Conservation (phyloP, 2,888 invertebrate genomes). For the Eupithecia tripunctaria region DNA sequence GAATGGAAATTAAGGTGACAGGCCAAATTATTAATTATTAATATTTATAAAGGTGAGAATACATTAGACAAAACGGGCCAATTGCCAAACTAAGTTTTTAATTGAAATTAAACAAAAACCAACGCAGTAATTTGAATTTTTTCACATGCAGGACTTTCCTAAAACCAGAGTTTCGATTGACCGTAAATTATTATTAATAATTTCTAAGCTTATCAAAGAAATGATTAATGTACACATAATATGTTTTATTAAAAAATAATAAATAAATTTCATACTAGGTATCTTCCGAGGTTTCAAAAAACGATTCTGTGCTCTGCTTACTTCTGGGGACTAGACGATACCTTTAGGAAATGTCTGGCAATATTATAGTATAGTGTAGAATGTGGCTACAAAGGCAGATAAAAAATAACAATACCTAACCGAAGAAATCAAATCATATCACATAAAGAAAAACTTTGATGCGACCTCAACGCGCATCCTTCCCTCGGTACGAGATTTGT, state of each 20-base stretch:
- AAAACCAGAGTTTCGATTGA: neutral
- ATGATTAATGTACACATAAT: neutral
- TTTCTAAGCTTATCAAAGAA: neutral
- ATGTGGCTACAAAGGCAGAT: neutral
- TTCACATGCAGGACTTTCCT: neutral
- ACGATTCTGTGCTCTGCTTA: neutral
- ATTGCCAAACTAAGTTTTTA: neutral
- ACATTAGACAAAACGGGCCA: neutral
- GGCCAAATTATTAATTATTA: slow-evolving; percentile 56
- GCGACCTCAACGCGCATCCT: too few relatives aligned
- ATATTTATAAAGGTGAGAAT: neutral
- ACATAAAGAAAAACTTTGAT: too few relatives aligned
- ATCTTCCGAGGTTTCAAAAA: neutral
- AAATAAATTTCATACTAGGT: neutral
- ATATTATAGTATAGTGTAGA: neutral
- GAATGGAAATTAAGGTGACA: slow-evolving; percentile 54
- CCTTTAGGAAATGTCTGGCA: neutral
- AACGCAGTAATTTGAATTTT: neutral
- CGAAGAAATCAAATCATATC: too few relatives aligned
- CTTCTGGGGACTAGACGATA: neutral
- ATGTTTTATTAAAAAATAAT: neutral
- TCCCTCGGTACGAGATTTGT: too few relatives aligned
- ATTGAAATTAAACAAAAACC: neutral
- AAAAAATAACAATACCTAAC: too few relatives aligned
- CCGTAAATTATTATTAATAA: neutral